Evolutionary conservation across 2,888 invertebrate genomes (phyloP).

Genomic region (Drosophila tanythrix): DNA sequence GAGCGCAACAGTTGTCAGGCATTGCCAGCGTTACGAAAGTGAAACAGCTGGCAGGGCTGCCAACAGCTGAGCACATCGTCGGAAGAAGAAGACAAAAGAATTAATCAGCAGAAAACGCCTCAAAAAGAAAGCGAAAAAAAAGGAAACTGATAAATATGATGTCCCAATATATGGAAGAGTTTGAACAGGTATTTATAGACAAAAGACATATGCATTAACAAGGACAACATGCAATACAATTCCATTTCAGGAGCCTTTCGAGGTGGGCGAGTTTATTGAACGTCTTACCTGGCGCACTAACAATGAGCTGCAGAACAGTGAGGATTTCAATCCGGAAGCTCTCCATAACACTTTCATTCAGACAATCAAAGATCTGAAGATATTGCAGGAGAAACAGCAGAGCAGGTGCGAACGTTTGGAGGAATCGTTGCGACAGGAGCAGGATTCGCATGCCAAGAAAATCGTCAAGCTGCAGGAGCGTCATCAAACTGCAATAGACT

Average conservation of each 20-base stretch:
- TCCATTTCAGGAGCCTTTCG: slow-evolving; percentile 93
- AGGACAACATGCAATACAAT: background rate
- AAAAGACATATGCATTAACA: slow-evolving; percentile 18
- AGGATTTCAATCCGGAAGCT: slow-evolving; percentile 93
- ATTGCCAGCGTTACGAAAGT: slow-evolving; percentile 3
- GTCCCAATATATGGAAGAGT: slow-evolving; percentile 94
- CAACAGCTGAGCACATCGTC: slow-evolving; percentile 30
- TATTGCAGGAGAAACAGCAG: slow-evolving; percentile 93
- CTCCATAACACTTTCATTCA: slow-evolving; percentile 96
- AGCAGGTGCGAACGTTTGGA: slow-evolving; percentile 94
- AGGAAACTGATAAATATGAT: slow-evolving; percentile 87
- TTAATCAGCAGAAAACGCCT: slow-evolving; percentile 54
- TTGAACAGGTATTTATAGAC: slow-evolving; percentile 89
- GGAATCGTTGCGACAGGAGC: slow-evolving; percentile 93
- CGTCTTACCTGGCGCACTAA: slow-evolving; percentile 97
- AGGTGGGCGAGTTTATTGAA: slow-evolving; percentile 98
- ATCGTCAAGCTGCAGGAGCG: slow-evolving; percentile 93
- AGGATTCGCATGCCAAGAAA: slow-evolving; percentile 92
- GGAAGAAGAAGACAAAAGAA: slow-evolving; percentile 29
- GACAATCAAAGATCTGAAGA: slow-evolving; percentile 92
- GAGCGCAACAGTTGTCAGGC: background rate
- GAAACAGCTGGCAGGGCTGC: slow-evolving; percentile 31
- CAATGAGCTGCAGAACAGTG: slow-evolving; percentile 88
- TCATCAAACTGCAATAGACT: slow-evolving; percentile 93
- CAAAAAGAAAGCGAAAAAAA: slow-evolving; percentile 24